These are phyloP conservation scores for Psilopogon haemacephalus DNA, from an alignment of 2,113 vertebrate genomes.

Conservation along the genomic window DNA sequence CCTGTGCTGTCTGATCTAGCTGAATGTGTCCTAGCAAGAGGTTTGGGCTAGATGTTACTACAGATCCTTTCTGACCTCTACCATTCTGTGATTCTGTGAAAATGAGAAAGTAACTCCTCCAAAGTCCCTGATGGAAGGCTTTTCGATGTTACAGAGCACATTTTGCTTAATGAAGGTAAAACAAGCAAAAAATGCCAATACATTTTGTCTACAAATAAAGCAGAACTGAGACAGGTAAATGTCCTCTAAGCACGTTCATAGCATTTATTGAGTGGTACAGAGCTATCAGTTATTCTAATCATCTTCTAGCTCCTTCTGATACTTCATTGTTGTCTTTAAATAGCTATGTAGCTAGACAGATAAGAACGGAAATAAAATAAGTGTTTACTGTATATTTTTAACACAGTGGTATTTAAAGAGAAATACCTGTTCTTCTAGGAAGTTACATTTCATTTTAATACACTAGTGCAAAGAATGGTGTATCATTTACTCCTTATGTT, in stretches of 20 bases:
- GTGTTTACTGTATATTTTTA: slow-evolving; percentile 43
- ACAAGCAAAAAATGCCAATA: slow-evolving; percentile 17
- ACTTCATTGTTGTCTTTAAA: not conserved
- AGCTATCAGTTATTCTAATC: slow-evolving; percentile 64
- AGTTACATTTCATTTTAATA: slow-evolving; percentile 10
- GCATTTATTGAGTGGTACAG: slow-evolving; percentile 47
- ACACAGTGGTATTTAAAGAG: slow-evolving; percentile 18
- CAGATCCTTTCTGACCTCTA: no score
- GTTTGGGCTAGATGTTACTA: no score
- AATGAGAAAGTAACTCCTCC: not conserved
- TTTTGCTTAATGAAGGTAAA: slow-evolving; percentile 3
- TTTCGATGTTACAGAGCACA: not conserved
- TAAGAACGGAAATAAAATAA: slow-evolving; percentile 44
- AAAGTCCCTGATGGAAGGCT: not conserved
- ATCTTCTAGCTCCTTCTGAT: slow-evolving; percentile 60
- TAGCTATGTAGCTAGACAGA: not conserved
- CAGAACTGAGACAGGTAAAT: slow-evolving; percentile 36
- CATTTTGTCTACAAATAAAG: slow-evolving; percentile 20
- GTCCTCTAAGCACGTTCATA: slow-evolving; percentile 30
- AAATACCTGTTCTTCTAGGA: slow-evolving; percentile 11
- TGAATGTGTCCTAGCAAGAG: no score
- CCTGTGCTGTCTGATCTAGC: no score
- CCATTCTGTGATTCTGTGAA: not conserved
- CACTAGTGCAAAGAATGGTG: not conserved
- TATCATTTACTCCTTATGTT: not conserved